These are phyloP conservation scores for Limonius californicus DNA, from an alignment of 1,140 invertebrate species.

Conservation along the genomic window DNA sequence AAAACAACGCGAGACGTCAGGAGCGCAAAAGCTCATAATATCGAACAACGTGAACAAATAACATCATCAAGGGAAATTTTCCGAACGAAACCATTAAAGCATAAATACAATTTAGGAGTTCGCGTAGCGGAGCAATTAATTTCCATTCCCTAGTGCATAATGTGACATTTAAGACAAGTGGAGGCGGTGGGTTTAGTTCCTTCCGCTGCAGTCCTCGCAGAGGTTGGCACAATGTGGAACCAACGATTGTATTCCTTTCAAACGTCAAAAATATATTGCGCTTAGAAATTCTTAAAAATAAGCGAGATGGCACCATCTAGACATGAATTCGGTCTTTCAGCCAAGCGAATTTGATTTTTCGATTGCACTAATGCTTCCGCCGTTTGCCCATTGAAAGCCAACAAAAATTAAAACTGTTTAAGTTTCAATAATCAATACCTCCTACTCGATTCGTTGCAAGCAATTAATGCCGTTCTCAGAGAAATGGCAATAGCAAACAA, in stretches of 20 bases:
- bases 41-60: neutral
- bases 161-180: constrained; percentile 10
- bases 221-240: neutral
- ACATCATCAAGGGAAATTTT: neutral
- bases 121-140: constrained; percentile 6
- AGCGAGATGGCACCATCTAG: too few relatives aligned
- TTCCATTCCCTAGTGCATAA: constrained; percentile 13
- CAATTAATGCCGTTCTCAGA: too few relatives aligned
- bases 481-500: too few relatives aligned
- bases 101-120: constrained; percentile 13
- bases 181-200: neutral
- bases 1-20: too few relatives aligned
- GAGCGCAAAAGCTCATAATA: neutral
- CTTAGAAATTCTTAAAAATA: neutral
- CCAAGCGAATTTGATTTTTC: neutral
- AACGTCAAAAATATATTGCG: neutral
- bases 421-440: too few relatives aligned
- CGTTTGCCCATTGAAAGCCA: neutral
- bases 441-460: too few relatives aligned
- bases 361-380: neutral
- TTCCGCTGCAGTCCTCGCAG: neutral
- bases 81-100: constrained; percentile 10
- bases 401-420: too few relatives aligned
- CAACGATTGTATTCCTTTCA: neutral
- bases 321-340: too few relatives aligned